Percentiles rank a stretch among this genome's conserved stretches.
Conservation (phyloP, 1,140 invertebrate genomes). For the Scaptodrosophila lebanonensis region DNA sequence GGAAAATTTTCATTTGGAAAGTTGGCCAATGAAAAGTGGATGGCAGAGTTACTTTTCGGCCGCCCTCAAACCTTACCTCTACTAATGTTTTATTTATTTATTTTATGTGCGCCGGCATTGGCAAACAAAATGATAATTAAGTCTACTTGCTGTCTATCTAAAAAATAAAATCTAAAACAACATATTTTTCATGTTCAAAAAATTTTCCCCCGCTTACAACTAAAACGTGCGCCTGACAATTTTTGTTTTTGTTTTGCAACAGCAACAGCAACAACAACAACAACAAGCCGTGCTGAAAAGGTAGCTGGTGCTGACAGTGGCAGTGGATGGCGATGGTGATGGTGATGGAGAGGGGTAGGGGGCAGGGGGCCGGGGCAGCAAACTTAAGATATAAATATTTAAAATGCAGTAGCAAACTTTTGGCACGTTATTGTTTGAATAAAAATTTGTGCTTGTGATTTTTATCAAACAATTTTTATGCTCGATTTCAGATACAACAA, state of each 20-base stretch:
- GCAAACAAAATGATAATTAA: slow-evolving; percentile 74
- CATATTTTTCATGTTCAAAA: slow-evolving; percentile 74
- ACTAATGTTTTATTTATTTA: slow-evolving; percentile 36
- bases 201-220: slow-evolving; percentile 69
- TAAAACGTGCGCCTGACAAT: slow-evolving; percentile 65
- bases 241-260: slow-evolving; percentile 10
- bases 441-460: slow-evolving; percentile 47
- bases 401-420: slow-evolving; percentile 76
- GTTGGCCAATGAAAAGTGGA: slow-evolving; percentile 57
- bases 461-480: slow-evolving; percentile 69
- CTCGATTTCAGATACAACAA: slow-evolving; percentile 49
- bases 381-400: slow-evolving; percentile 69
- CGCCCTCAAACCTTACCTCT: slow-evolving; percentile 46
- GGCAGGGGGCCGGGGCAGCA: slow-evolving; percentile 24
- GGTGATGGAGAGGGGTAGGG: background rate
- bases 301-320: too few relatives aligned
- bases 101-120: slow-evolving; percentile 29
- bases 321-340: too few relatives aligned
- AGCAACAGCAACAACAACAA: slow-evolving; percentile 10
- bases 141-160: slow-evolving; percentile 72
- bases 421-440: slow-evolving; percentile 76
- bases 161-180: slow-evolving; percentile 76
- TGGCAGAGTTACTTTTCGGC: slow-evolving; percentile 8
- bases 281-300: background rate
- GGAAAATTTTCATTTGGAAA: slow-evolving; percentile 50